These are phyloP conservation scores for Eurytoma adleriae DNA, from an alignment of 2,888 invertebrate genomes.

Conservation along the genomic window DNA sequence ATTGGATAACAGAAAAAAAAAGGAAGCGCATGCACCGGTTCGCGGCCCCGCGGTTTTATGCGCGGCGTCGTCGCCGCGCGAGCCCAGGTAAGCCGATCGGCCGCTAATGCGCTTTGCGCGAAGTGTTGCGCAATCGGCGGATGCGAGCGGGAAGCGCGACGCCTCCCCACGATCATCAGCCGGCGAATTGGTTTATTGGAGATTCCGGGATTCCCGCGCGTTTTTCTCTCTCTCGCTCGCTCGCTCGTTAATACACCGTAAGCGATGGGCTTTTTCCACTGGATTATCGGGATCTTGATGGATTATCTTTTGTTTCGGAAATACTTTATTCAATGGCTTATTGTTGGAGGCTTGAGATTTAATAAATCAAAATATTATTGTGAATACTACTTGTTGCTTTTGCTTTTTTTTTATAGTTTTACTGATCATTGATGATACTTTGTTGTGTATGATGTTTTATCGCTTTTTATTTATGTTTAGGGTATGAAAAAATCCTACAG, in stretches of 20 bases:
- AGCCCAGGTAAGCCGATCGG: background rate
- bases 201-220: background rate
- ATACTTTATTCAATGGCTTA: no score
- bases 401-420: no score
- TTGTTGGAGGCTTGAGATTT: no score
- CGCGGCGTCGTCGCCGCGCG: background rate
- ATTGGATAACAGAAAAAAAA: slow-evolving; percentile 34
- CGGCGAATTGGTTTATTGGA: slow-evolving; percentile 13
- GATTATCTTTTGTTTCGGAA: slow-evolving; percentile 14
- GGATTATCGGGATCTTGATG: slow-evolving; percentile 21
- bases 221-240: no score
- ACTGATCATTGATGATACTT: no score
- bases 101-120: background rate
- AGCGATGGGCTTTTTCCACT: background rate
- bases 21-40: slow-evolving; percentile 28
- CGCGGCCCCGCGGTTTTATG: background rate
- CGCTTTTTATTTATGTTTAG: no score
- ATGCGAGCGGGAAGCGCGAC: slow-evolving; percentile 1
- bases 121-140: slow-evolving; percentile 11
- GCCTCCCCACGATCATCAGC: slow-evolving; percentile 21
- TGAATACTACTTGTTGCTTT: no score
- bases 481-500: no score
- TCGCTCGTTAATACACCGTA: no score
- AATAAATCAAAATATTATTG: no score
- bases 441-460: no score